Evolutionary conservation across 2,888 invertebrate species (phyloP).

Genomic region (Cataglyphis rosenhaueri): DNA sequence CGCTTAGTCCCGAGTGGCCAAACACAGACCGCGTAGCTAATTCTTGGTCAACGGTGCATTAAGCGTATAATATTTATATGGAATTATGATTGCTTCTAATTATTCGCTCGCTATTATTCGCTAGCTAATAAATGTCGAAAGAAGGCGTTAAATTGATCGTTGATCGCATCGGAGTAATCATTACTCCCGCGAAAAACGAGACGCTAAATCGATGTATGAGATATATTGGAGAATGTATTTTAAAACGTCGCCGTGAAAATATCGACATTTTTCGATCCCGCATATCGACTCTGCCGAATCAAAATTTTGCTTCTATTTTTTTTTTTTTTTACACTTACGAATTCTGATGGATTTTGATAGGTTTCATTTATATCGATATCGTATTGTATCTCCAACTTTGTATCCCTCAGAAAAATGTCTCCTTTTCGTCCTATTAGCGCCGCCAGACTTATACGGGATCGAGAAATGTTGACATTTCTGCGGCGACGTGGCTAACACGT

Average conservation of each 20-base stretch:
- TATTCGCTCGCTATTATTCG: slow-evolving; percentile 32
- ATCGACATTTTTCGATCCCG: background rate
- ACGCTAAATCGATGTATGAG: background rate
- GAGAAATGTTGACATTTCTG: slow-evolving; percentile 23
- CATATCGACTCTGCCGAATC: background rate
- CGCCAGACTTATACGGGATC: slow-evolving; percentile 4
- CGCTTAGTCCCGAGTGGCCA: slow-evolving; percentile 64
- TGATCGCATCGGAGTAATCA: slow-evolving; percentile 6
- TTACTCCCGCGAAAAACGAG: background rate
- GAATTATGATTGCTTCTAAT: slow-evolving; percentile 59
- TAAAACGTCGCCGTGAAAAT: background rate
- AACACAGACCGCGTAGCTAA: slow-evolving; percentile 67
- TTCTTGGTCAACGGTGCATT: slow-evolving; percentile 66
- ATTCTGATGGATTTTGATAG: too few species aligned
- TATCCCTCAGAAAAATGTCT: too few species aligned
- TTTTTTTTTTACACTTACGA: background rate
- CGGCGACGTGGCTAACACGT: slow-evolving; percentile 39
- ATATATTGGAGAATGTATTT: background rate
- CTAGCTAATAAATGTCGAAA: slow-evolving; percentile 3
- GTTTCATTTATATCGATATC: too few species aligned
- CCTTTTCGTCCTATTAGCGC: slow-evolving; percentile 4
- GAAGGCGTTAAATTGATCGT: slow-evolving; percentile 27
- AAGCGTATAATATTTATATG: slow-evolving; percentile 69
- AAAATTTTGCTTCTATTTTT: background rate
- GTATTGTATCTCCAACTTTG: too few species aligned